Percentiles rank a stretch among this genome's conserved stretches.
These are phyloP conservation scores for Cryptophagus acutangulus DNA, from an alignment of 2,888 invertebrate species.

Conservation along the genomic window DNA sequence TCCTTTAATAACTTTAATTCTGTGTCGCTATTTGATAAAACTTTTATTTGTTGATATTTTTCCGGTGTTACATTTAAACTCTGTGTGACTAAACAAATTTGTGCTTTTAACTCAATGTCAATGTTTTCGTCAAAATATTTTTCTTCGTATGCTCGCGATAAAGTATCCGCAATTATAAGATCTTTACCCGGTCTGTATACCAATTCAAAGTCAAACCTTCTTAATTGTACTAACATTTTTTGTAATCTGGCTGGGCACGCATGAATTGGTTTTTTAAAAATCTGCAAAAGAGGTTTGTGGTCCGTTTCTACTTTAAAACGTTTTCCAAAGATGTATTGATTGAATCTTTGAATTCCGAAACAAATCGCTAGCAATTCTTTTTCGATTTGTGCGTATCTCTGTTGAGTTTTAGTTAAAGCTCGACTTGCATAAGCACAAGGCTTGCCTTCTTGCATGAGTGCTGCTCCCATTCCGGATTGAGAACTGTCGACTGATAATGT, in stretches of 20 bases:
- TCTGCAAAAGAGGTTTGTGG: conserved; percentile 15
- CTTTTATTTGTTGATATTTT: conserved; percentile 14
- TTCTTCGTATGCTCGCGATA: conserved; percentile 16
- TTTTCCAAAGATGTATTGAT: conserved; percentile 10
- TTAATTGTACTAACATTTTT: conserved; percentile 13
- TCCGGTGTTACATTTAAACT: conserved; percentile 8
- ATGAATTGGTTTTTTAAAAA: conserved; percentile 18
- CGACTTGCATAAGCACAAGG: conserved; percentile 7
- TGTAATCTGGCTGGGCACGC: conserved; percentile 15
- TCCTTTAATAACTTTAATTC: conserved; percentile 24
- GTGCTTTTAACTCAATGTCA: conserved; percentile 14
- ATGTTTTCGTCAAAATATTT: conserved; percentile 13
- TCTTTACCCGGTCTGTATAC: conserved; percentile 19
- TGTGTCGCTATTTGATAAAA: conserved; percentile 17
- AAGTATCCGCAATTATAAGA: conserved; percentile 17
- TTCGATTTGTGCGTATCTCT: conserved; percentile 12
- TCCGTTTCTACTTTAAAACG: conserved; percentile 23
- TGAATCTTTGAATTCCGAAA: conserved; percentile 7
- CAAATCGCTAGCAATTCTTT: conserved; percentile 7
- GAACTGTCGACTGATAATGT: conserved; percentile 13
- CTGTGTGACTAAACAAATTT: conserved; percentile 11
- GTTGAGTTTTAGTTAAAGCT: conserved; percentile 13
- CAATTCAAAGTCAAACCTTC: conserved; percentile 15
- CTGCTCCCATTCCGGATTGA: conserved; percentile 14
- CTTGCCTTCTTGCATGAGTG: conserved; percentile 11